Evolutionary conservation across 2,113 vertebrate genomes (phyloP), one percentile per base, ranked within the genome.

Genomic region (Spea bombifrons): DNA sequence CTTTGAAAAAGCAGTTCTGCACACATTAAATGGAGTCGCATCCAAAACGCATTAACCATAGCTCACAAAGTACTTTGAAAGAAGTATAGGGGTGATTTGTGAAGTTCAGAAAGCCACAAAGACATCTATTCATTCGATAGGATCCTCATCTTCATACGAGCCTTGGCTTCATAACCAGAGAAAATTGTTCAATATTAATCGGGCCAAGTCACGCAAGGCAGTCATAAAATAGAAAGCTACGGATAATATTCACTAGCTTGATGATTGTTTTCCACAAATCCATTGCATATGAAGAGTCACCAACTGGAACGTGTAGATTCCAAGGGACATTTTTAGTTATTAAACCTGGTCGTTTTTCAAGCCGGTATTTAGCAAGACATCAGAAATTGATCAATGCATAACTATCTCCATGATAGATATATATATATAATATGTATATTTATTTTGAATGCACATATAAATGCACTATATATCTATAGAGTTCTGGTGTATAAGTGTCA

Each of bases 141-240:
- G 55, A 79, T 66, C 70, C 50, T 67, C 63, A 66, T 66, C 64
- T 73, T 73, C 49, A 43, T 73, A 73, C 61, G 73, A 66, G 53
- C 7, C 49, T 79, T 73, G 77, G 70, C 77, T 57, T 79, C 61
- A 47, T 65, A 43, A 64, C 17, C 76, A 78, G 63, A 3, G 30
- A 16, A 17, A 52, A 55, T 79, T 66, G 47, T 79, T 73, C 63
- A 66, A 46, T 46, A 73, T 73, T 79, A 52, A 79, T 73, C 53
- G 57, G 70, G 45, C 71, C 52, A 73, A 67, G 77, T 79, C 77
- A 79, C 77, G 77, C 70, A 79, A 66, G 16, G 50, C 17, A 79
- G 70, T 17, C 70, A 79, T 79, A 79, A 79, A 79, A 73, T 57
- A 79, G 64, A 71, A 52, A 45, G 45, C 59, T 49, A 72, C 55